Evolutionary conservation across 2,113 vertebrate genomes (phyloP), one percentile per base, ranked within the genome.

Genomic region (Struthio camelus): DNA sequence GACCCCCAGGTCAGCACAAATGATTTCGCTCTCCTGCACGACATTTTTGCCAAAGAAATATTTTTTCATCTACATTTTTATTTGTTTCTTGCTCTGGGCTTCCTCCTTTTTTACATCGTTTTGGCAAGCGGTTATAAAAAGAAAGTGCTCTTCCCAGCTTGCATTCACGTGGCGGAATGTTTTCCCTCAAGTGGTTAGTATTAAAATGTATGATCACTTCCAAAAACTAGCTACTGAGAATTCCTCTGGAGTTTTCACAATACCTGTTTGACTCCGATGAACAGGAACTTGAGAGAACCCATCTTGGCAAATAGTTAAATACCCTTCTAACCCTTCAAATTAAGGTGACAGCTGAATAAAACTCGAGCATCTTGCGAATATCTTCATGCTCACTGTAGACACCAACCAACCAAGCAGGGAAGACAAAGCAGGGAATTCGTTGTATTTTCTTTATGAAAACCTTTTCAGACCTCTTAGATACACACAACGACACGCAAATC

Each of bases 301-400:
- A 1, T 56, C 24, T 59, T 42, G 38, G 48, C 22, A n/a, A 80
- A 28, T 50, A 80, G 65, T 72, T 59, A 46, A 81, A 67, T 12
- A n/a, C 38, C 27, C 3, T 42, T 86, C 16, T 61, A 9, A 27
- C 19, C 40, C 70, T 72, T 87, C 14, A n/a, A 20, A 25, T 86
- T 30, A 78, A 70, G 36, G 5, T 69, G 7, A 8, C 5, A 1
- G 44, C 62, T 88, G 36, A 28, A 71, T 81, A 67, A 71, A 89
- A 51, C 54, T 69, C 48, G 32, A 17, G 56, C 56, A 10, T 58
- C 56, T 58, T 10, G 4, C 32, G 38, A 28, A 67, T 14, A 36
- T 64, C n/a, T 76, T 75, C 46, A 58, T 0, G 0, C 5, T 73
- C 7, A n/a, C 23, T 67, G 4, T 53, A 36, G 28, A 12, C 32